Evolutionary conservation across 2,888 invertebrate genomes (phyloP).

Genomic region (Fragum whitleyi): DNA sequence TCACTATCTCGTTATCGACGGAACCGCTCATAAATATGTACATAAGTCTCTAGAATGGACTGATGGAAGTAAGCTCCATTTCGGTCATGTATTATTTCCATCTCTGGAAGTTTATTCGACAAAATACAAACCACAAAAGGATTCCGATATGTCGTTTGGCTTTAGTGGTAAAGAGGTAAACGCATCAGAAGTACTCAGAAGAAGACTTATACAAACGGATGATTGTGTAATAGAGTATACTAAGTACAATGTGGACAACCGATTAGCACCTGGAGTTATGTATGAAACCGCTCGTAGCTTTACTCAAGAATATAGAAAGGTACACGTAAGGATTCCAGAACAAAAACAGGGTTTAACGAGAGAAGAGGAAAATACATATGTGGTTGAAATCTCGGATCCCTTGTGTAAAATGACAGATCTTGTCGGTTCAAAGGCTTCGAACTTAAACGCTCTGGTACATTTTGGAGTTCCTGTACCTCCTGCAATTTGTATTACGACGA

Average conservation of each 20-base stretch:
- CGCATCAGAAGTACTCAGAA: not conserved
- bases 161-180: not conserved
- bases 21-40: not conserved
- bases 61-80: not conserved
- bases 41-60: not conserved
- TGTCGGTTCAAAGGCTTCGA: constrained; percentile 6
- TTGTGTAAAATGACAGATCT: not conserved
- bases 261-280: not conserved
- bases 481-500: not conserved
- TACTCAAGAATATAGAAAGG: not conserved
- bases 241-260: not conserved
- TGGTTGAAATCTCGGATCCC: not conserved
- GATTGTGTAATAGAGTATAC: not conserved
- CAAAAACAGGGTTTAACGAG: no score
- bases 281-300: not conserved
- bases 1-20: not conserved
- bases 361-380: not conserved
- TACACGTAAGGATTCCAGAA: not conserved
- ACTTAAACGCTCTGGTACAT: not conserved
- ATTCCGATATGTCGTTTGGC: not conserved
- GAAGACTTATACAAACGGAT: not conserved
- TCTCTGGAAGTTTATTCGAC: not conserved
- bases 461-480: not conserved
- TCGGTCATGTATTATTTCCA: constrained; percentile 10
- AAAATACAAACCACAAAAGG: no score